Conservation (phyloP, 2,797 vertebrate species). For the Sparidentex hasta region DNA sequence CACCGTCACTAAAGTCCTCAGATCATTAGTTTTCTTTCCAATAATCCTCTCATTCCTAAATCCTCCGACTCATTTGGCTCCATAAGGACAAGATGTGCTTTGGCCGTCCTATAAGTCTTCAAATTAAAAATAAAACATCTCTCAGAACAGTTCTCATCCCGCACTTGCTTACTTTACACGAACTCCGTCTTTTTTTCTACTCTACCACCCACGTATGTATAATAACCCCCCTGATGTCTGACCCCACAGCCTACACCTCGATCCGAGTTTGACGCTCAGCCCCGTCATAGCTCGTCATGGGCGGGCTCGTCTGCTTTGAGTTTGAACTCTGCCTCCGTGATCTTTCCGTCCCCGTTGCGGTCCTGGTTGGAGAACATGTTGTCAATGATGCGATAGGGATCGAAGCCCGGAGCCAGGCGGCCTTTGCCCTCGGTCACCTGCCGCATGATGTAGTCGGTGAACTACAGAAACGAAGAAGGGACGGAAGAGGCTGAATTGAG, state of each 20-base stretch:
- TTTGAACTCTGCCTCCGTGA: constrained; percentile 93
- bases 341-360: constrained; percentile 93
- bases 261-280: constrained; percentile 36
- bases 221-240: constrained; percentile 14
- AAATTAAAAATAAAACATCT: constrained; percentile 29
- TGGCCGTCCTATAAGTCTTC: constrained; percentile 32
- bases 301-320: constrained; percentile 93
- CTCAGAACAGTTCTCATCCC: constrained; percentile 10
- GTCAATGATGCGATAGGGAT: constrained; percentile 92
- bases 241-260: constrained; percentile 48
- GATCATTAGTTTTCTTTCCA: constrained; percentile 17
- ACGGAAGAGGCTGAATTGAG: neutral
- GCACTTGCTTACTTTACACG: constrained; percentile 21
- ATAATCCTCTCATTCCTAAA: constrained; percentile 14
- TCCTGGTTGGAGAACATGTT: constrained; percentile 99
- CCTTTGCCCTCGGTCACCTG: constrained; percentile 95
- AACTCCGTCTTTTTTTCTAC: constrained; percentile 17
- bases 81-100: constrained; percentile 3
- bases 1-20: constrained; percentile 44
- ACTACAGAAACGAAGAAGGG: constrained; percentile 81
- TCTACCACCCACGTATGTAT: constrained; percentile 32
- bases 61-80: constrained; percentile 18
- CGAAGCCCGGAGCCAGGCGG: constrained; percentile 96
- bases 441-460: constrained; percentile 92
- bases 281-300: constrained; percentile 94